Percentiles rank a stretch among this genome's conserved stretches.
phyloP scores from a whole-genome alignment of 1,140 invertebrate genomes.

The Drosophila melanica region DNA sequence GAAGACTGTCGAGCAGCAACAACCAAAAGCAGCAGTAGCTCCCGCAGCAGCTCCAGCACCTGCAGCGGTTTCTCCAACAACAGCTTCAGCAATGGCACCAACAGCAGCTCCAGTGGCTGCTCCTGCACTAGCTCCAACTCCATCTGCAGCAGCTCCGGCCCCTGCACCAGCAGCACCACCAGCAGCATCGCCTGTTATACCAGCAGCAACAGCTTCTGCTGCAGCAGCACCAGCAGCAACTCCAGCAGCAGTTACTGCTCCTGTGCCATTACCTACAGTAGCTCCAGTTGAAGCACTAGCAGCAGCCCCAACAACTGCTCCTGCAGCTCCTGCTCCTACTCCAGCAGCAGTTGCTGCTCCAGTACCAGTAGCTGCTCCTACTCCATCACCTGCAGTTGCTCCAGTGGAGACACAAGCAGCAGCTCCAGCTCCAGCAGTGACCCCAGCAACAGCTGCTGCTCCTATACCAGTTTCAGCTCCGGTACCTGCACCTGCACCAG shows the following conservation, averaged over 20 bases:
- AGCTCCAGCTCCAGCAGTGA: slow-evolving; percentile 6
- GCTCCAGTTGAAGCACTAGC: slow-evolving; percentile 1
- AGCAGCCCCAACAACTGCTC: neutral
- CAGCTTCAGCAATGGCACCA: neutral
- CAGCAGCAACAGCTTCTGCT: neutral
- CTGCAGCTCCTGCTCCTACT: neutral
- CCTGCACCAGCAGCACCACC: neutral
- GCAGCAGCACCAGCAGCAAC: neutral
- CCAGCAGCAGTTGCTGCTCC: neutral
- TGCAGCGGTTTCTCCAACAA: too few species aligned
- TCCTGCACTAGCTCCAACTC: neutral
- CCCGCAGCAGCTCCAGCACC: too few species aligned
- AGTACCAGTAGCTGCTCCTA: neutral
- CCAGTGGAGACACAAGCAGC: neutral
- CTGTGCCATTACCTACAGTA: neutral
- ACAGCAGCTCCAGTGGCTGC: neutral
- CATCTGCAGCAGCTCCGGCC: neutral
- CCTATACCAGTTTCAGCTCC: neutral
- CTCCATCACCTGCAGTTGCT: neutral
- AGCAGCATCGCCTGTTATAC: neutral
- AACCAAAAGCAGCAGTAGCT: slow-evolving; percentile 1
- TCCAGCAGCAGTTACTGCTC: neutral
- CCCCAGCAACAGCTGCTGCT: neutral
- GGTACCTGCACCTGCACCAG: neutral
- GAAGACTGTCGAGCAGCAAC: neutral